Percentiles rank a stretch among this genome's conserved stretches.
These are phyloP conservation scores for Poeciliopsis infans DNA, from an alignment of 2,797 vertebrate genomes.

Conservation along the genomic window DNA sequence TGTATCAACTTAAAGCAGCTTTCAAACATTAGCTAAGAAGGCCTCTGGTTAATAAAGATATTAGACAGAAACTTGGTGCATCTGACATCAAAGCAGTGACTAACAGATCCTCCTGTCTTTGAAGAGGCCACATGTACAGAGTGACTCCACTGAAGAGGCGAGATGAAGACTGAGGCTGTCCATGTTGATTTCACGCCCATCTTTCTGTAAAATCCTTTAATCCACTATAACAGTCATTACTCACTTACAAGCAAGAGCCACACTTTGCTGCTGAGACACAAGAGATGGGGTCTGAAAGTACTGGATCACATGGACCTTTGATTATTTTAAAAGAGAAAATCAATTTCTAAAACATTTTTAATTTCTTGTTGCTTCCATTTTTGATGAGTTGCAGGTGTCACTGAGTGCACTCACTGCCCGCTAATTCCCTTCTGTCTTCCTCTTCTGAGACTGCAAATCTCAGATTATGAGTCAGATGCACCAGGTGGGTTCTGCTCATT, in stretches of 20 bases:
- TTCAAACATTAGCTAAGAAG: neutral
- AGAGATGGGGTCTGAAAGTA: neutral
- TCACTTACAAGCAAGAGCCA: slow-evolving; percentile 5
- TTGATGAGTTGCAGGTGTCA: slow-evolving; percentile 43
- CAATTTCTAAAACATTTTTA: slow-evolving; percentile 3
- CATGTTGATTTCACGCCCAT: slow-evolving; percentile 22
- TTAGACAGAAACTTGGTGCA: neutral
- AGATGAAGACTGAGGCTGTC: slow-evolving; percentile 26
- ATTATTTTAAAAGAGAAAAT: neutral
- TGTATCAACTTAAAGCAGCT: neutral
- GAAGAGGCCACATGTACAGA: slow-evolving; percentile 18
- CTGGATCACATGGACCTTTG: neutral
- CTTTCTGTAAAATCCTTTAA: slow-evolving; percentile 13
- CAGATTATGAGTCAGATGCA: slow-evolving; percentile 72
- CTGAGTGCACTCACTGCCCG: slow-evolving; percentile 46
- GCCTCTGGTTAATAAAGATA: neutral
- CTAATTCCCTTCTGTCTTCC: slow-evolving; percentile 58
- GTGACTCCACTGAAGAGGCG: slow-evolving; percentile 32
- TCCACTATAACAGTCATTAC: neutral
- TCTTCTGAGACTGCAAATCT: slow-evolving; percentile 64
- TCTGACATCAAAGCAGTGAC: neutral
- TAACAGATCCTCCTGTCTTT: slow-evolving; percentile 5
- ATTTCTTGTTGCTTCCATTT: slow-evolving; percentile 12
- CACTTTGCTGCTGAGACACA: neutral
- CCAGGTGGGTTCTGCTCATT: slow-evolving; percentile 68